Evolutionary conservation across 1,140 invertebrate species (phyloP), one percentile per base, ranked within the genome.

Genomic region (Lycorma delicatula): DNA sequence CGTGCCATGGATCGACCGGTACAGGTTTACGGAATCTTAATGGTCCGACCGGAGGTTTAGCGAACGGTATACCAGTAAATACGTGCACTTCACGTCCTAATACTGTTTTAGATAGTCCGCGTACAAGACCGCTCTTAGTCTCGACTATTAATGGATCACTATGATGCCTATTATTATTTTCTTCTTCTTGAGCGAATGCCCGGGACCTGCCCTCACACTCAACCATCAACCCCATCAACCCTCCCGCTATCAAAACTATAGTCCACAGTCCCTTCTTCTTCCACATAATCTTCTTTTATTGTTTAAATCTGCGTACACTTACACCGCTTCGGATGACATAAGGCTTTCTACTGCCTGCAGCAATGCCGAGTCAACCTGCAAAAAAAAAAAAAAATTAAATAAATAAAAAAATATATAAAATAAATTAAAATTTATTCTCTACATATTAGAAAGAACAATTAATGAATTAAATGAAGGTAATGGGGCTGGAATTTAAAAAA

Each of bases 21-120:
- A 87, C 80, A 0, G 94, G 93, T 62, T 87, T 85, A 16, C 85
- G 79, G 72, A 97, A 98, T 53, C 95, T 79, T 26, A 95, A 74
- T 25, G 89, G 82, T 16, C 64, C 64, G 16, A 89, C 68, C 0
- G 94, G 95, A 0, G 94, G 91, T 71, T 95, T 91, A 0, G 93
- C 94, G 71, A 91, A 97, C 0, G 95, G 95, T 60, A 98, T 93
- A 2, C 93, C 92, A n/a, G 84, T 85, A 69, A 90, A 97, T 9
- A 87, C 85, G 68, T 94, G 88, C 0, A 97, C 86, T 66, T 91
- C 84, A 46, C 86, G 81, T 6, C 86, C 87, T 58, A 87, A 74
- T 29, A 87, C 86, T 25, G 77, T 85, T 60, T 86, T 84, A 7
- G 83, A 80, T 57, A 83, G 81, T 4, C 91, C 90, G 29, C 87